phyloP scores from a whole-genome alignment of 2,797 vertebrate species.

The Australoheros facetus region DNA sequence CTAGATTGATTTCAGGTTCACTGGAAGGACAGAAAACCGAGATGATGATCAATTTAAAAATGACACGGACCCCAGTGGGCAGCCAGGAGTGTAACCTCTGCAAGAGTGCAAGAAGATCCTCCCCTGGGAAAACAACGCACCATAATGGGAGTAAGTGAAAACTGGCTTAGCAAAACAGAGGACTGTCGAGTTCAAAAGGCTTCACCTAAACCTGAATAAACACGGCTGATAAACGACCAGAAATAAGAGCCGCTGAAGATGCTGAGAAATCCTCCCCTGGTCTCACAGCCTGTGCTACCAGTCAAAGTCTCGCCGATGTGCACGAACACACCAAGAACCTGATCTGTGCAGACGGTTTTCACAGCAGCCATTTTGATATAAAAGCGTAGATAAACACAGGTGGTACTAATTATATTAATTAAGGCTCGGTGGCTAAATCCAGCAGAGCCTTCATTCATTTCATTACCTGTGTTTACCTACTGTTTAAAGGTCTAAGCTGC shows the following conservation, averaged over 20 bases:
- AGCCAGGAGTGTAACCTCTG: slow-evolving; percentile 27
- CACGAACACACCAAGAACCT: slow-evolving; percentile 17
- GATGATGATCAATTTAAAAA: slow-evolving; percentile 33
- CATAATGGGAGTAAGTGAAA: slow-evolving; percentile 37
- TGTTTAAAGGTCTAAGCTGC: not conserved
- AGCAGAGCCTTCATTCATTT: not conserved
- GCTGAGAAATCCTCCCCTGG: slow-evolving; percentile 37
- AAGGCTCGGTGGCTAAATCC: not conserved
- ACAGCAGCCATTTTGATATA: not conserved
- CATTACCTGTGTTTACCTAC: not conserved
- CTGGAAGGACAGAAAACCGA: not conserved
- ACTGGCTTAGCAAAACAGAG: slow-evolving; percentile 8
- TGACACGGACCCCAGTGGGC: slow-evolving; percentile 13
- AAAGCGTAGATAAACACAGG: not conserved
- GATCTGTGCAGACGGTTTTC: not conserved
- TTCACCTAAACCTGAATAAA: slow-evolving; percentile 65
- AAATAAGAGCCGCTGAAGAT: slow-evolving; percentile 49
- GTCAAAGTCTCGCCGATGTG: slow-evolving; percentile 6
- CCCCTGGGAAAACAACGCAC: slow-evolving; percentile 42
- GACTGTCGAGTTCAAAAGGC: slow-evolving; percentile 57
- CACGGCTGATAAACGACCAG: slow-evolving; percentile 66
- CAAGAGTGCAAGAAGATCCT: slow-evolving; percentile 55
- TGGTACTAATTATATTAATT: not conserved
- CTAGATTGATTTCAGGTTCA: slow-evolving; percentile 22
- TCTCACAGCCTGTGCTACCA: slow-evolving; percentile 16